Evolutionary conservation across 1,140 invertebrate genomes (phyloP), one percentile per base, ranked within the genome.

Genomic region (Lycorma delicatula): DNA sequence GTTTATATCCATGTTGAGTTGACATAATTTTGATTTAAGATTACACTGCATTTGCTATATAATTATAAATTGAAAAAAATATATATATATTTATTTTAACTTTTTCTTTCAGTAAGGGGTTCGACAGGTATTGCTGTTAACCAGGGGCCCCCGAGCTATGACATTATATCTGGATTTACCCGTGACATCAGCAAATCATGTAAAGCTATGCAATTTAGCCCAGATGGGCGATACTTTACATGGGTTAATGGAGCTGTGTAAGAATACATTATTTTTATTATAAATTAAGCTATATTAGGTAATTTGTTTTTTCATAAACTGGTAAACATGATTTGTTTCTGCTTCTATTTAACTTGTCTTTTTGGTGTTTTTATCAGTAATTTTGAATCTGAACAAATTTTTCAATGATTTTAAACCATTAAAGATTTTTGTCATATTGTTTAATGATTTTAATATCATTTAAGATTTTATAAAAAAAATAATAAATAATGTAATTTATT

Each of bases 141-240:
- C 52, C 69, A 75, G 63, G 77, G 77, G 25, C 76, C 75, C 22
- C 75, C 77, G 7, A 72, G 71, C 25, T 82, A 79, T 58, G 77
- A 79, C 50, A 67, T 75, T 56, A 76, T 82, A 46, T 68, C 77
- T 23, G 68, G 74, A 60, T 81, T 84, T 70, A 68, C 75, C 38
- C 73, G 77, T 70, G 82, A 86, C 70, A 74, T 78, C 61, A 82
- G 79, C 64, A 84, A 82, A 70, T 68, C 73, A 34, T 86, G 82
- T 64, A 78, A 80, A 61, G 71, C 76, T 27, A 81, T 86, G 75
- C 65, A 75, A 18, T 87, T 86, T 67, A 85, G 82, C 66, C 75
- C 80, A 16, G 73, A 82, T 62, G 84, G 64, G n/a, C 28, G 55
- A 34, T 57, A 57, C 16, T 57, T 57, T 25, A 60, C 57, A 23